Percentiles rank a stretch among this genome's conserved stretches.
phyloP scores from a whole-genome alignment of 2,888 invertebrate species.

The Drosophila mercatorum region DNA sequence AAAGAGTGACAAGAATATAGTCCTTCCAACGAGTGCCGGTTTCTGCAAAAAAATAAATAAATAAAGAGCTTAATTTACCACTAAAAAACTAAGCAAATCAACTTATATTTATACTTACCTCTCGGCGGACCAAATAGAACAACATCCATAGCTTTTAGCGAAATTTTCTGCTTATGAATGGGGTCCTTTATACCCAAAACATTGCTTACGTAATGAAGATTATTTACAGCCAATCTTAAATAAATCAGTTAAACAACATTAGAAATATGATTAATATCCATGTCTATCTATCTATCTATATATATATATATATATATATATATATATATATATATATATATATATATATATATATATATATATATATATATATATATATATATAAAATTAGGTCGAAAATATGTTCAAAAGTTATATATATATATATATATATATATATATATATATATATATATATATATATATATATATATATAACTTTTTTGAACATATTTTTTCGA shows the following conservation, averaged over 20 bases:
- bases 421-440: too few relatives aligned
- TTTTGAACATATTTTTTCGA: too few relatives aligned
- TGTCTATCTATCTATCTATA: too few relatives aligned
- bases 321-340: too few relatives aligned
- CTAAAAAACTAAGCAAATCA: not conserved
- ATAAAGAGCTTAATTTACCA: not conserved
- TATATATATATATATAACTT: too few relatives aligned
- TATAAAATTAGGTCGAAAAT: too few relatives aligned
- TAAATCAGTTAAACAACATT: not conserved
- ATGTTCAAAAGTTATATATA: too few relatives aligned
- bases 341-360: too few relatives aligned
- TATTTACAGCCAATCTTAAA: slow-evolving; percentile 95
- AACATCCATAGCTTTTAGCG: slow-evolving; percentile 99
- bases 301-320: too few relatives aligned
- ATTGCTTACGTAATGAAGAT: slow-evolving; percentile 94
- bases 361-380: too few relatives aligned
- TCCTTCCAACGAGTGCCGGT: slow-evolving; percentile 94
- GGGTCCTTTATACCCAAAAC: slow-evolving; percentile 98
- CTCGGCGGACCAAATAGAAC: slow-evolving; percentile 99
- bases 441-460: too few relatives aligned
- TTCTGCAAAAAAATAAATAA: slow-evolving; percentile 85
- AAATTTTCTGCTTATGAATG: slow-evolving; percentile 98
- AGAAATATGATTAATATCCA: too few relatives aligned
- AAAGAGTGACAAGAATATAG: slow-evolving; percentile 92
- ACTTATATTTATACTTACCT: slow-evolving; percentile 87